Percentiles rank a stretch among this genome's conserved stretches.
Conservation (phyloP, 2,888 invertebrate species). For the Eilema griseolum region DNA sequence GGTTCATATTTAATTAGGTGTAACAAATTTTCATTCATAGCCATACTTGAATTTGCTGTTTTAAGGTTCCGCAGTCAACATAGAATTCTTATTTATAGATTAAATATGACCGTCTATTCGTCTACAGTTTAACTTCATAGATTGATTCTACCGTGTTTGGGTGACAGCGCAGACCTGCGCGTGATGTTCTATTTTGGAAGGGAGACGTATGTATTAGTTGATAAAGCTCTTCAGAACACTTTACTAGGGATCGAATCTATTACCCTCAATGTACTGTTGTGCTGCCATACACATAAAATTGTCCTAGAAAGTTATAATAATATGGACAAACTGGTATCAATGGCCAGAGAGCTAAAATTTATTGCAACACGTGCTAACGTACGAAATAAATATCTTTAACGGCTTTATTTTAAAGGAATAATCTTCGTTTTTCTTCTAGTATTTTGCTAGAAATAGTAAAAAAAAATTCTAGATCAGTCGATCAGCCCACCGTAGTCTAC, state of each 20-base stretch:
- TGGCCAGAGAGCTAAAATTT: conserved; percentile 40
- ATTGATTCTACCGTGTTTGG: too few species aligned
- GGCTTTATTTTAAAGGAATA: conserved; percentile 33
- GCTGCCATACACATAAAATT: neutral
- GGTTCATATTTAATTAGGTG: neutral
- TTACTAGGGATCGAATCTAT: too few species aligned
- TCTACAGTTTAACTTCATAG: too few species aligned
- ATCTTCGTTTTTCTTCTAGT: conserved; percentile 9
- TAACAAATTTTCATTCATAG: neutral
- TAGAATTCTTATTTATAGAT: too few species aligned
- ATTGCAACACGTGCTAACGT: conserved; percentile 46
- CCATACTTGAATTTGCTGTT: neutral
- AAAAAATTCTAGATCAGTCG: neutral
- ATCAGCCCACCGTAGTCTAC: too few species aligned
- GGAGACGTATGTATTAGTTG: too few species aligned
- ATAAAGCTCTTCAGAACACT: too few species aligned
- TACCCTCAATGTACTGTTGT: neutral
- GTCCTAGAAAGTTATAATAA: conserved; percentile 13
- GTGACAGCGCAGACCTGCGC: too few species aligned
- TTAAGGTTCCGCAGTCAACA: too few species aligned
- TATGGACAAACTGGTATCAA: conserved; percentile 16
- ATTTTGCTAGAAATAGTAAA: neutral
- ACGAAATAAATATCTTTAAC: conserved; percentile 39
- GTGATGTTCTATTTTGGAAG: too few species aligned
- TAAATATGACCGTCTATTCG: too few species aligned